Evolutionary conservation across 2,113 vertebrate genomes (phyloP), one percentile per base, ranked within the genome.

Genomic region (Oncorhynchus masou): DNA sequence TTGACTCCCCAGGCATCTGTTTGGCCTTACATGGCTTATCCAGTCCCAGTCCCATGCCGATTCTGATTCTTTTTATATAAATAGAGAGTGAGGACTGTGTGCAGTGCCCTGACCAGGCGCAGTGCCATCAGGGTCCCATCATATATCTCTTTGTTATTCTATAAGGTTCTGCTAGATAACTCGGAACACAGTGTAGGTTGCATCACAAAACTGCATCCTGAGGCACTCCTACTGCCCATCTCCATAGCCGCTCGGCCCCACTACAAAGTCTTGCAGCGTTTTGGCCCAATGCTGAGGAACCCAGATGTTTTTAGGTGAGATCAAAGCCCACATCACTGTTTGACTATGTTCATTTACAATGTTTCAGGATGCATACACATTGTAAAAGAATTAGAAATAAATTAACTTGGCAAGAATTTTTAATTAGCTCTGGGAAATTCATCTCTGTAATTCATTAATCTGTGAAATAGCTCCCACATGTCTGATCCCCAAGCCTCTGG

Each of bases 1-100:
- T 25, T 80, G 75, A 84, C 65, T 70, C 74, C 79, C 71, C 59
- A 71, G 71, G 71, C 75, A 83, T 73, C 81, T 80, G 80, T 73
- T 79, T 71, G 77, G 83, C 80, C 82, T 82, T 89, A 78, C 74
- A 79, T 69, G 79, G 39, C 31, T 74, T 75, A 51, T 62, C 27
- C 27, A 27, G 3, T 27, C 27, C 27, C 27, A 70, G 73, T 76
- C 69, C 62, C 74, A 71, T 76, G 78, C 71, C 73, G 48, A 80
- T 75, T 79, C 75, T 72, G 69, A 57, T 71, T 81, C 24, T 70
- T 59, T 71, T 57, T 70, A 2, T 71, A 22, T 76, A 22, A 48
- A 74, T 45, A 82, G 84, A 79, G 76, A 89, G 83, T 80, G 80
- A 74, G 68, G 80, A 85, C 79, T 29, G 49, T 27, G 27, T 3